phyloP scores from a whole-genome alignment of 2,113 vertebrate genomes.

The Oryzias curvinotus region DNA sequence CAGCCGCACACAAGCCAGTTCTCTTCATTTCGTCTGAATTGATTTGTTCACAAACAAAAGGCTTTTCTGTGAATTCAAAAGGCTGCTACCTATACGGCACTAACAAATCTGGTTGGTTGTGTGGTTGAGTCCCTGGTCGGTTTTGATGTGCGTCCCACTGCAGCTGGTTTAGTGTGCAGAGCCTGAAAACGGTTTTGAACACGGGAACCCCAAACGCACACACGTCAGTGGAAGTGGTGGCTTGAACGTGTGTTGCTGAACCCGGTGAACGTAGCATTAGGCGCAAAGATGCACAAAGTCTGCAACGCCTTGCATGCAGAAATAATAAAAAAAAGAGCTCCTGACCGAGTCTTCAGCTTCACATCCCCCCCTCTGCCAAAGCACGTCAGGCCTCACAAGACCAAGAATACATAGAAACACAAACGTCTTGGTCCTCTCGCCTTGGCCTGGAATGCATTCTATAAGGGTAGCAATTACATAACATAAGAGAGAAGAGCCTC shows the following conservation, averaged over 20 bases:
- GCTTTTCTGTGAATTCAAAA: no score
- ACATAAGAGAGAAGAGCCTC: not conserved
- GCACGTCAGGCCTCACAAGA: slow-evolving; percentile 36
- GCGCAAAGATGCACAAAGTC: slow-evolving; percentile 13
- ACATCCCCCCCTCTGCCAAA: slow-evolving; percentile 44
- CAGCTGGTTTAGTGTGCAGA: no score
- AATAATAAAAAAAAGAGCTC: slow-evolving; percentile 39
- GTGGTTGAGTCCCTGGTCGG: no score
- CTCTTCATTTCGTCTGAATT: no score
- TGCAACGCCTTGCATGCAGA: slow-evolving; percentile 43
- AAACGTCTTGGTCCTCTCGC: not conserved
- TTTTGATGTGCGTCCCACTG: no score
- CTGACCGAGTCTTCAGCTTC: slow-evolving; percentile 38
- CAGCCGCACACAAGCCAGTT: no score
- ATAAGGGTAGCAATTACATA: slow-evolving; percentile 28
- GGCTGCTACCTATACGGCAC: no score
- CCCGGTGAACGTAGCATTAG: not conserved
- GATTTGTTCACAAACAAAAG: no score
- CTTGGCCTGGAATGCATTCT: slow-evolving; percentile 9
- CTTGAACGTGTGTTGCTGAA: no score
- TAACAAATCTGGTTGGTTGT: no score
- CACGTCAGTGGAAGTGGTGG: no score
- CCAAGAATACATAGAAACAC: slow-evolving; percentile 17
- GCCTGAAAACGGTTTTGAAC: no score
- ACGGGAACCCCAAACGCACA: not conserved